Conservation (phyloP, 2,888 invertebrate genomes). For the Metallyticus violacea region DNA sequence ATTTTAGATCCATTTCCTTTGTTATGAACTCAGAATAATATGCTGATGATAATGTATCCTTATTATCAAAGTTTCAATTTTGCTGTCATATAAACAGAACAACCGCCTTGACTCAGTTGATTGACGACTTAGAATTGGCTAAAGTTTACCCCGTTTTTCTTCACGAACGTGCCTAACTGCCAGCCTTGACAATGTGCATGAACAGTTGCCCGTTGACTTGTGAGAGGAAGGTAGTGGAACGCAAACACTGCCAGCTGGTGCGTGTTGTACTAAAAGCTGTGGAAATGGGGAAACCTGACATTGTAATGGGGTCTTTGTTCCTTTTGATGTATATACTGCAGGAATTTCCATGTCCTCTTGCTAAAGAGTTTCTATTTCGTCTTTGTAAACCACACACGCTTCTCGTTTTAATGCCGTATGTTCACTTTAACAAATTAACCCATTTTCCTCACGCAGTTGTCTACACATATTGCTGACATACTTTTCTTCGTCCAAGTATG, state of each 20-base stretch:
- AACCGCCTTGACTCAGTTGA: no score
- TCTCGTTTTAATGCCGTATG: neutral
- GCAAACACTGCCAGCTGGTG: neutral
- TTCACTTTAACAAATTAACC: neutral
- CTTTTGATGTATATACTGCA: neutral
- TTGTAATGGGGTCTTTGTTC: neutral
- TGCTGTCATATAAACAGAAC: no score
- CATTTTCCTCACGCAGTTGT: neutral
- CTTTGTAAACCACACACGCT: neutral
- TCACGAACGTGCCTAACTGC: no score
- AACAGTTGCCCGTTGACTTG: neutral
- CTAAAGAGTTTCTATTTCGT: neutral
- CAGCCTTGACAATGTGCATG: neutral
- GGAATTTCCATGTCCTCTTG: neutral
- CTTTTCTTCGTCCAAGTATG: no score
- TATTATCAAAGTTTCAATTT: no score
- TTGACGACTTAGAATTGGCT: no score
- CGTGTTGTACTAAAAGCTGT: neutral
- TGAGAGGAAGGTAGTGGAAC: neutral
- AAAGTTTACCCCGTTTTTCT: no score
- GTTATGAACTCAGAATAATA: no score
- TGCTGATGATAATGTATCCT: no score
- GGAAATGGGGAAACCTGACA: neutral
- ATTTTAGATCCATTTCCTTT: no score
- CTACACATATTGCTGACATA: no score